Conservation (phyloP, 2,888 invertebrate genomes). For the Calliphora vomitoria region DNA sequence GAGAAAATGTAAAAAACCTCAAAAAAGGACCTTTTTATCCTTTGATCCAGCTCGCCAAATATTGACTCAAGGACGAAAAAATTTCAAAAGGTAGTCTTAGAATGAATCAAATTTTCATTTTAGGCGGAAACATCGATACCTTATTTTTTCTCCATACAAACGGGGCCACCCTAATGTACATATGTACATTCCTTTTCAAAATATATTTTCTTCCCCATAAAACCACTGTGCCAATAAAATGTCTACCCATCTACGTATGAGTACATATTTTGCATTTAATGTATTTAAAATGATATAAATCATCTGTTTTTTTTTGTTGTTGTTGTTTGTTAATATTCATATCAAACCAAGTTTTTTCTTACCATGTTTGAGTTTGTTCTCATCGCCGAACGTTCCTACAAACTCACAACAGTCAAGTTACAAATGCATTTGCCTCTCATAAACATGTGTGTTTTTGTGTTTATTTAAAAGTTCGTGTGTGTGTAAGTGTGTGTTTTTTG, state of each 20-base stretch:
- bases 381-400: background rate
- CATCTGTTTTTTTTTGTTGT: constrained; percentile 18
- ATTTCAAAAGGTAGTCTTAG: no score
- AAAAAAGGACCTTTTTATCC: no score
- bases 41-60: no score
- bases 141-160: no score
- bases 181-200: no score
- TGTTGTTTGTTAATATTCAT: background rate
- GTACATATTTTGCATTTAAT: constrained; percentile 66
- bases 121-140: no score
- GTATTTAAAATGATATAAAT: constrained; percentile 49
- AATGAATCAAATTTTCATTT: no score
- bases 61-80: no score
- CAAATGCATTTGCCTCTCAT: constrained; percentile 36
- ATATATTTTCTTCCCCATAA: no score
- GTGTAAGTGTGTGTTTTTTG: background rate
- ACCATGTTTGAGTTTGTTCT: background rate
- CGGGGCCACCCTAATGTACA: no score
- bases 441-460: constrained; percentile 40
- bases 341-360: constrained; percentile 1
- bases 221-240: background rate
- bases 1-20: no score
- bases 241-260: background rate
- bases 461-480: background rate
- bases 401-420: constrained; percentile 11